These are phyloP conservation scores for Echinarachnius parma DNA, from an alignment of 53 echinoderm and acorn worm genomes.

Conservation along the genomic window DNA sequence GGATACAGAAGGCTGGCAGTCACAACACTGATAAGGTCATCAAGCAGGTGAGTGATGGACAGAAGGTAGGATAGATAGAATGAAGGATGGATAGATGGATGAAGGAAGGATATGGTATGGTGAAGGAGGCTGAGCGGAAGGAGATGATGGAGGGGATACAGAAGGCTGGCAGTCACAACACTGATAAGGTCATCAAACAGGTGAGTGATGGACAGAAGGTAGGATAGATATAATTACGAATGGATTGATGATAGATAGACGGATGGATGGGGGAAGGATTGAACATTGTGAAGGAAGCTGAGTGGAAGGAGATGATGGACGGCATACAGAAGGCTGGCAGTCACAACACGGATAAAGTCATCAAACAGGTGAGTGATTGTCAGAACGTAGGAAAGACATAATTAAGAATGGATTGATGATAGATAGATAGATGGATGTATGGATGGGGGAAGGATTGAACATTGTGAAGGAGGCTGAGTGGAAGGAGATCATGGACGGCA, in stretches of 20 bases:
- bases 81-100: too few relatives aligned
- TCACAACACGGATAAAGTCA: conserved; percentile 86
- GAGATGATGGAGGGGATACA: conserved; percentile 88
- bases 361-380: conserved; percentile 80
- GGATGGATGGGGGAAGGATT: too few relatives aligned
- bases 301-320: conserved; percentile 77
- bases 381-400: too few relatives aligned
- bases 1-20: conserved; percentile 74
- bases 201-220: conserved; percentile 47
- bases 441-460: too few relatives aligned
- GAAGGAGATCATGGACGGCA: conserved; percentile 19
- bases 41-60: conserved; percentile 57
- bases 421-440: too few relatives aligned
- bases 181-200: conserved; percentile 83
- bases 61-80: too few relatives aligned
- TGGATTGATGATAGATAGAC: too few relatives aligned
- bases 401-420: too few relatives aligned
- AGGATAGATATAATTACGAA: too few relatives aligned
- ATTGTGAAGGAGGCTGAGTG: conserved; percentile 77
- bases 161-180: conserved; percentile 69
- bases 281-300: conserved; percentile 80
- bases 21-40: conserved; percentile 88
- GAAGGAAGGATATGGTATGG: conserved; percentile 67
- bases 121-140: conserved; percentile 77
- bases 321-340: conserved; percentile 76